Evolutionary conservation across 2,888 invertebrate species (phyloP), one percentile per base, ranked within the genome.

Genomic region (Apocheima hispidaria): DNA sequence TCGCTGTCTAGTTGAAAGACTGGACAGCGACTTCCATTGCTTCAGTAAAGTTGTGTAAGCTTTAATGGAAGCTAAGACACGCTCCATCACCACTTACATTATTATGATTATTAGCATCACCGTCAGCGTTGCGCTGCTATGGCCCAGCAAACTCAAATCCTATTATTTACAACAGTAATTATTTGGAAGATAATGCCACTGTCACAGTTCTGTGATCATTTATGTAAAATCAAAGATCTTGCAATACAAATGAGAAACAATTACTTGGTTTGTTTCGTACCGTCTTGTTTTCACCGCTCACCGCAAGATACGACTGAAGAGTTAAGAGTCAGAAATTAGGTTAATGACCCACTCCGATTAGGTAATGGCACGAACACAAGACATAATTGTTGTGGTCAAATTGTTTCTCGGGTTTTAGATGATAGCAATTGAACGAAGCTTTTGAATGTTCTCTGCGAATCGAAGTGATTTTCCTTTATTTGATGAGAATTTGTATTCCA

Each of bases 171-270:
- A n/a, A 41, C 41, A 41, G 21, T 44, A 28, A 44, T 44, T 7
- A 43, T 28, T 16, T 28, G 26, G 1, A 6, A 28, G 9, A 43
- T 20, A 2, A 14, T 26, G 9, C 4, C 12, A 5, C 5, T 9
- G n/a, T 23, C 14, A 14, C n/a, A 49, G 1, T 12, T 18, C 21
- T 6, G 9, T 35, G 36, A 49, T 49, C n/a, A 36, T 36, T 35
- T 35, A 10, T 12, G 33, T 21, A 49, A 46, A 2, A 20, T 33
- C 18, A 46, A 21, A 26, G 21, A 78, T 76, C 76, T 76, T 70
- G 65, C 58, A 66, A 73, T 70, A 75, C 77, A 77, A 78, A 80
- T 79, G 74, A 62, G 53, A 59, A 70, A 49, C 78, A 77, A 80
- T 81, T 81, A 79, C 73, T n/a, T 1, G 52, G 20, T 41, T 52